These are phyloP conservation scores for Coracias cyanogaster DNA, from an alignment of 2,797 vertebrate genomes.

Conservation along the genomic window DNA sequence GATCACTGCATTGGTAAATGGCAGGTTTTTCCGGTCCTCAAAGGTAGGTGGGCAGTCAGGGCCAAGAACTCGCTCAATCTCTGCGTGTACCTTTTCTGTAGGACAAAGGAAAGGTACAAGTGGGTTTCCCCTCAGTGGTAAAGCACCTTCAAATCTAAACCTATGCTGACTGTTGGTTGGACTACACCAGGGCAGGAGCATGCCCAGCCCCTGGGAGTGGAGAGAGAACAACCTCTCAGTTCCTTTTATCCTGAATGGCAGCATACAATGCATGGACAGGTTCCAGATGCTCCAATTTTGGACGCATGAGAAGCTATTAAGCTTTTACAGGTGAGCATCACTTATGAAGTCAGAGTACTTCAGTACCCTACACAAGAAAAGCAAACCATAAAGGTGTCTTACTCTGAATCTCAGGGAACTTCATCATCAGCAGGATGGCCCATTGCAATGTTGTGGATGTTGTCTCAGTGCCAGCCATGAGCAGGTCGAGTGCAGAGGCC, in stretches of 20 bases:
- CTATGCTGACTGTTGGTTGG: background rate
- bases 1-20: constrained; percentile 61
- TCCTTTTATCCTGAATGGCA: background rate
- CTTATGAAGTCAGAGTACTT: background rate
- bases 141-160: background rate
- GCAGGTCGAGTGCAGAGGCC: constrained; percentile 50
- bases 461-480: constrained; percentile 77
- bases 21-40: constrained; percentile 47
- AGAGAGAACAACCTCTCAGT: background rate
- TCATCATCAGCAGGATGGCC: constrained; percentile 75
- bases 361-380: background rate
- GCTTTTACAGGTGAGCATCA: background rate
- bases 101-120: background rate
- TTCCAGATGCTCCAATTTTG: background rate
- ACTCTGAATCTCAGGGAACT: constrained; percentile 67
- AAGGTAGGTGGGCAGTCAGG: background rate
- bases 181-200: background rate
- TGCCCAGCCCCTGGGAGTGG: background rate
- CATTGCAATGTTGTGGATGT: constrained; percentile 74
- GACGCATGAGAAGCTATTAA: background rate
- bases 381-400: background rate
- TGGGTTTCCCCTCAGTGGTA: background rate
- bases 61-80: constrained; percentile 46
- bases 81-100: constrained; percentile 56
- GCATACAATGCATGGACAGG: background rate